phyloP scores from a whole-genome alignment of 2,888 invertebrate genomes.

The Acanthacorydalis orientalis region DNA sequence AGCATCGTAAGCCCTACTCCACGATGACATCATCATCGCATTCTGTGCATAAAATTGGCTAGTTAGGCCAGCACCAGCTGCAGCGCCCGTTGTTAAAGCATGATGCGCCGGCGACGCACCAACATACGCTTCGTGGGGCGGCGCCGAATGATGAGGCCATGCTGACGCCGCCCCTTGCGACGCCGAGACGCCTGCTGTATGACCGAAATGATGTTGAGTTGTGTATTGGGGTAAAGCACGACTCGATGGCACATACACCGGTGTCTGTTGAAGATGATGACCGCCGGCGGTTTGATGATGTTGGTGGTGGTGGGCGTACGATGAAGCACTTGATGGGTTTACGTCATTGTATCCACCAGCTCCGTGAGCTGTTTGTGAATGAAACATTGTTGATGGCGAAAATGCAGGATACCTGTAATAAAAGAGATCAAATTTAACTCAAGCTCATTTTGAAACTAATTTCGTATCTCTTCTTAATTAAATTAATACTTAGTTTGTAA shows the following conservation, averaged over 20 bases:
- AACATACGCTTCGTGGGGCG: slow-evolving; percentile 12
- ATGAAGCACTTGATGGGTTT: slow-evolving; percentile 12
- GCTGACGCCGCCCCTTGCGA: slow-evolving; percentile 21
- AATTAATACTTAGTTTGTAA: too few species aligned
- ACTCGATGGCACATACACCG: slow-evolving; percentile 52
- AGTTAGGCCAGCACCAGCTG: slow-evolving; percentile 19
- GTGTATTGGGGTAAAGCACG: slow-evolving; percentile 33
- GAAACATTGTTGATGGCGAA: slow-evolving; percentile 20
- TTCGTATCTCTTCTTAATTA: too few species aligned
- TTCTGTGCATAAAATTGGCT: slow-evolving; percentile 66
- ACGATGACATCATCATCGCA: slow-evolving; percentile 59
- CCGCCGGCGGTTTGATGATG: slow-evolving; percentile 20
- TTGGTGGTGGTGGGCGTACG: slow-evolving; percentile 26
- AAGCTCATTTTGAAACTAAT: too few species aligned
- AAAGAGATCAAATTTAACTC: too few species aligned
- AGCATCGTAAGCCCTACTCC: slow-evolving; percentile 57
- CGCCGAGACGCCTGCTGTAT: slow-evolving; percentile 20
- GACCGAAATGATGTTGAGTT: slow-evolving; percentile 24
- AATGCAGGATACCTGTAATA: too few species aligned
- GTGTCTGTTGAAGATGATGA: slow-evolving; percentile 28
- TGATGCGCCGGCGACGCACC: slow-evolving; percentile 6
- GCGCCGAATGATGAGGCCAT: slow-evolving; percentile 19
- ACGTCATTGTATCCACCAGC: slow-evolving; percentile 16
- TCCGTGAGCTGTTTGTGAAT: slow-evolving; percentile 9
- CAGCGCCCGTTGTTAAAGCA: slow-evolving; percentile 7